These are phyloP conservation scores for Semotilus atromaculatus DNA, from an alignment of 2,797 vertebrate species.

Conservation along the genomic window DNA sequence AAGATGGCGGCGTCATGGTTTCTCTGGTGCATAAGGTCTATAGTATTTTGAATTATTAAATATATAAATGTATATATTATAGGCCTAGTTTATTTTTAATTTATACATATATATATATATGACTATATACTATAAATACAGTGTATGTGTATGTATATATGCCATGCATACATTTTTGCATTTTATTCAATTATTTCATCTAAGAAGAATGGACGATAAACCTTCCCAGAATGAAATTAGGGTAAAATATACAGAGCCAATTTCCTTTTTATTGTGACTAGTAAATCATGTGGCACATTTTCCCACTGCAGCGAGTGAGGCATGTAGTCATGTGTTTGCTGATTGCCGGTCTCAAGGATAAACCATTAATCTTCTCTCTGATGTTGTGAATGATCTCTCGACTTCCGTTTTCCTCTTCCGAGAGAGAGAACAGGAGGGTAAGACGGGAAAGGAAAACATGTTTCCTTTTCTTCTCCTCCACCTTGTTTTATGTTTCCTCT, in stretches of 20 bases:
- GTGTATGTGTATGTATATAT: no score
- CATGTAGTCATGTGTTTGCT: conserved; percentile 41
- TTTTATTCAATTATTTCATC: neutral
- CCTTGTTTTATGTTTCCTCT: conserved; percentile 20
- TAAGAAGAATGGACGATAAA: neutral
- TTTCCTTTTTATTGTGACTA: conserved; percentile 42
- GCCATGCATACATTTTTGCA: neutral
- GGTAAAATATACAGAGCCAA: conserved; percentile 31
- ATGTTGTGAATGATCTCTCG: conserved; percentile 39
- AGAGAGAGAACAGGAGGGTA: neutral
- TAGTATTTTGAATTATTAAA: no score
- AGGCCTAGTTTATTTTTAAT: neutral
- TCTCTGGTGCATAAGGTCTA: no score
- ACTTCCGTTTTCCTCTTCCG: conserved; percentile 18
- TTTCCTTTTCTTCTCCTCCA: conserved; percentile 1
- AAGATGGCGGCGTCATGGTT: no score
- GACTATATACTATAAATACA: neutral
- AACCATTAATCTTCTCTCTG: conserved; percentile 42
- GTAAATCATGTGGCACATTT: conserved; percentile 47
- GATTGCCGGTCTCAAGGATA: conserved; percentile 53
- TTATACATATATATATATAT: no score
- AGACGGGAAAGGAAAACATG: neutral
- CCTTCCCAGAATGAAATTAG: conserved; percentile 34
- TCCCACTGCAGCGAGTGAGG: conserved; percentile 26
- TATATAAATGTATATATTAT: no score